Evolutionary conservation across 2,113 vertebrate species (phyloP).

Genomic region (Hemibagrus wyckioides): DNA sequence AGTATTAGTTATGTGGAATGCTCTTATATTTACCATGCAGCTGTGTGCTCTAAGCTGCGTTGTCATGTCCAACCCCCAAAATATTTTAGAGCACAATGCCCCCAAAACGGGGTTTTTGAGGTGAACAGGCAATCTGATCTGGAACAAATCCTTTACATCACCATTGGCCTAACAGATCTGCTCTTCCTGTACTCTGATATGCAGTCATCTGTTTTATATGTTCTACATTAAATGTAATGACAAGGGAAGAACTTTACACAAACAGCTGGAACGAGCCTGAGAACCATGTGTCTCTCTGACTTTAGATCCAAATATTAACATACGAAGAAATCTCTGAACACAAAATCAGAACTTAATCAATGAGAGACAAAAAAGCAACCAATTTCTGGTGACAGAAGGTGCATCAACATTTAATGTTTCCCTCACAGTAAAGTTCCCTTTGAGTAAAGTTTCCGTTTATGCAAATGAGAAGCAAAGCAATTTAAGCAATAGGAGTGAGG

Average conservation of each 20-base stretch:
- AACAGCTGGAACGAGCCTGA: background rate
- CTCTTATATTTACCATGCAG: slow-evolving; percentile 52
- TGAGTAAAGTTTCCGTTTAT: background rate
- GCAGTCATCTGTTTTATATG: slow-evolving; percentile 17
- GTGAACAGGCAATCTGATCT: background rate
- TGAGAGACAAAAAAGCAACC: background rate
- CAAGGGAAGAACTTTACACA: background rate
- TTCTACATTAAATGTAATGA: background rate
- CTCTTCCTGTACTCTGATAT: background rate
- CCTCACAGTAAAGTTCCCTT: too few relatives aligned
- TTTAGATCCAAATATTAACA: background rate
- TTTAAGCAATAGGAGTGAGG: background rate
- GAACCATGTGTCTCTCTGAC: background rate
- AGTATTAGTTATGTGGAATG: slow-evolving; percentile 29
- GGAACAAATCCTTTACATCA: slow-evolving; percentile 14
- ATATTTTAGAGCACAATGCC: slow-evolving; percentile 17
- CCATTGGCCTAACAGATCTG: background rate
- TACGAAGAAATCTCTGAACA: background rate
- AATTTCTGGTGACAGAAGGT: background rate
- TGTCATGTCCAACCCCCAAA: slow-evolving; percentile 56
- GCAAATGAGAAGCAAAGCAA: background rate
- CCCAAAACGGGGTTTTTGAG: background rate
- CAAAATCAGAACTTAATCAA: background rate
- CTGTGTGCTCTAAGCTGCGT: slow-evolving; percentile 61
- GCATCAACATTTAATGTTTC: background rate